Base-by-base conservation (phyloP, 2,113 vertebrate species). In the Sander lucioperca region DNA sequence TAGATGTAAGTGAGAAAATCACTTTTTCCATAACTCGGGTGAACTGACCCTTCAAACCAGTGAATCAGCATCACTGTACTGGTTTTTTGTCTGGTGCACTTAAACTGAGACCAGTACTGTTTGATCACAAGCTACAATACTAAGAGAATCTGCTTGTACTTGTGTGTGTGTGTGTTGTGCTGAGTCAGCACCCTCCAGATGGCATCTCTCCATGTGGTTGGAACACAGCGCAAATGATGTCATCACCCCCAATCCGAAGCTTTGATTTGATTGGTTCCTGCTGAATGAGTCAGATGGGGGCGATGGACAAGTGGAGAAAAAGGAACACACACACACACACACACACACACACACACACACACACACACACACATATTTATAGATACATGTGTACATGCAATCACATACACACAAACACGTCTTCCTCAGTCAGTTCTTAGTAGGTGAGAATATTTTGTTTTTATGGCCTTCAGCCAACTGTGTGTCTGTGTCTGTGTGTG, bases 121-220 rank as follows among this genome's bases (percentile, higher is more conserved):
- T 33, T 63, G 68, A 72, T 74, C 61, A 30, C 15, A 4, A 43
- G 54, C 74, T 63, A 56, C 71, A 69, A n/a, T 27, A 39, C 66
- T 21, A 16, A 39, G 14, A 2, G 36, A 63, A 51, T 56, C 23
- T 57, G 78, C 47, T 33, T 64, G 75, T 33, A 12, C 25, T 16
- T 66, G 63, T 39, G 57, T 65, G 66, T 63, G 15, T 36, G 65
- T 67, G 79, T 64, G 39, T 73, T 82, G 58, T 92, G 93, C 91
- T 92, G 93, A 94, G 86, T 94, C 93, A 93, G 93, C 90, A 1
- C 45, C 79, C 68, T 91, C 89, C 93, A 94, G 93, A 94, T 93
- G 93, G 91, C 80, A 61, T 86, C 90, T 59, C 90, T 87, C 82
- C 77, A 70, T 88, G 90, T 58, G 79, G 82, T 88, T 86, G 89